Evolutionary conservation across 2,113 vertebrate species (phyloP), one percentile per base, ranked within the genome.

Genomic region (Mesoclemmys tuberculata): DNA sequence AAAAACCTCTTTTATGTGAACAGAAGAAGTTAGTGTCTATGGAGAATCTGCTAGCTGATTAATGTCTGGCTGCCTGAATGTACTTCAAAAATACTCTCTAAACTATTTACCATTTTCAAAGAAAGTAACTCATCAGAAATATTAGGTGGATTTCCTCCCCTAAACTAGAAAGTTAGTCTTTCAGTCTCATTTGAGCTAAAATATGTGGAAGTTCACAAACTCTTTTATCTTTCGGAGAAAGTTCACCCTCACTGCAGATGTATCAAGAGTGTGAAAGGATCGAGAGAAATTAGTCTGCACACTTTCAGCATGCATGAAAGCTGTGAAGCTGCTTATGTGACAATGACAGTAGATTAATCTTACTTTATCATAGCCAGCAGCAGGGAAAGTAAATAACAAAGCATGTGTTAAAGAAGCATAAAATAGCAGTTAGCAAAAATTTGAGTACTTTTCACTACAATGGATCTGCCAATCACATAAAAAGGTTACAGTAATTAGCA

Each of bases 361-460:
- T 94, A 89, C 46, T 95, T 94, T 93, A 88, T 93, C 90, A 83
- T 89, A 89, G 87, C 81, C 90, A 95, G 51, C 9, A 93, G 35
- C 8, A 86, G 51, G 29, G 94, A 94, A 89, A 44, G 83, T 75
- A 93, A 92, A 87, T 94, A 93, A 81, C 38, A 90, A 95, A 94
- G 29, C 6, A 75, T 48, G 16, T 80, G 49, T 26, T 46, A 88
- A 95, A 92, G 49, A 51, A 22, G 61, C 3, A 24, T 78, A 91
- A 89, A 96, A 83, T 75, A 87, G 8, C 29, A 80, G 46, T 71
- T 84, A 88, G 24, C 31, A 89, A 85, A 95, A 93, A 84, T 56
- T 83, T 90, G 77, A 2, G 68, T 52, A 52, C 80, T 82, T 87
- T 91, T 79, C 5, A 9, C 78, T 87, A 81, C 11, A 93, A 61